A percentile compares a stretch with the other conserved stretches of the same genome.
These are phyloP conservation scores for Drosophila quadrilineata DNA, from an alignment of 1,140 invertebrate species.

Conservation along the genomic window DNA sequence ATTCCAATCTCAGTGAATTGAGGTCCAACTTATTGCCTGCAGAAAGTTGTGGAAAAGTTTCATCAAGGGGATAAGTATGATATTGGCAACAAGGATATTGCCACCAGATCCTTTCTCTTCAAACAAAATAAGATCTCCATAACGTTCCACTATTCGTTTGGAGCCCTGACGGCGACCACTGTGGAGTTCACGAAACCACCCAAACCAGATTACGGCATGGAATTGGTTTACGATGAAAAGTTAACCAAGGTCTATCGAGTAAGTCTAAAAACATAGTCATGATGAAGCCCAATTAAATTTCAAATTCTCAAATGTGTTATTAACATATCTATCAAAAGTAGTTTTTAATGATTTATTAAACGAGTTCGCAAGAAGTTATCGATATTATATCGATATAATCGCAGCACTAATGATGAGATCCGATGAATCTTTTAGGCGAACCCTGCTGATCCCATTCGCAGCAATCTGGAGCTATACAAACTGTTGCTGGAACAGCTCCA, in stretches of 20 bases:
- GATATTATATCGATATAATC: background rate
- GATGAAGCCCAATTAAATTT: too few species aligned
- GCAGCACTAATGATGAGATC: too few species aligned
- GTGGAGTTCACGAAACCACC: constrained; percentile 86
- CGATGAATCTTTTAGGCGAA: constrained; percentile 82
- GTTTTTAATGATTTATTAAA: background rate
- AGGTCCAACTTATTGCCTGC: background rate
- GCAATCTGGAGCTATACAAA: constrained; percentile 84
- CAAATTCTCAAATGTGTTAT: too few species aligned
- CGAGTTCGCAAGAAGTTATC: background rate
- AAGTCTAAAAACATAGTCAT: constrained; percentile 37
- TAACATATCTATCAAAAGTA: too few species aligned
- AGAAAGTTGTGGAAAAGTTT: constrained; percentile 64
- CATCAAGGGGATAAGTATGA: constrained; percentile 22
- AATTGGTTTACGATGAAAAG: constrained; percentile 84
- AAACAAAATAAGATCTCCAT: constrained; percentile 85
- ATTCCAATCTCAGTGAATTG: too few species aligned
- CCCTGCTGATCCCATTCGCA: constrained; percentile 84
- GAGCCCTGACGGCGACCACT: constrained; percentile 86
- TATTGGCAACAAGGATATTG: constrained; percentile 83
- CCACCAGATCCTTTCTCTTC: constrained; percentile 85
- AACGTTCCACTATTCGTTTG: constrained; percentile 86
- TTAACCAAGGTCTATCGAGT: constrained; percentile 85
- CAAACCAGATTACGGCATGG: constrained; percentile 85
- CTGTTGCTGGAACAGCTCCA: constrained; percentile 82